Conservation (phyloP, 2,888 invertebrate species). For the Alcis repandata region DNA sequence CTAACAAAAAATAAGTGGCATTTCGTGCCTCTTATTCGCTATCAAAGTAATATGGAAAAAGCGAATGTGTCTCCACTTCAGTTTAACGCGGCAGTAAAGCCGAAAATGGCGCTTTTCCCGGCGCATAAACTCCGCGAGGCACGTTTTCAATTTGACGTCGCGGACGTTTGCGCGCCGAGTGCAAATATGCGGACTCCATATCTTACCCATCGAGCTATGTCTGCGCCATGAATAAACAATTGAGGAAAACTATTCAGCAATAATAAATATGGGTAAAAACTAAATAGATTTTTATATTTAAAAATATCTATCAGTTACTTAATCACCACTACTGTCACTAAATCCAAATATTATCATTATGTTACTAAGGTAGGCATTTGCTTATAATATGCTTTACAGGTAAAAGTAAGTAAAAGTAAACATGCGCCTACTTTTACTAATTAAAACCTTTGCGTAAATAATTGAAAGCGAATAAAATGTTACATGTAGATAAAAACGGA, state of each 20-base stretch:
- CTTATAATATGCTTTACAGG: too few relatives aligned
- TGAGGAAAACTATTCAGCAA: not conserved
- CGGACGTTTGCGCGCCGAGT: conserved; percentile 36
- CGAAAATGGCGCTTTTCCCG: conserved; percentile 42
- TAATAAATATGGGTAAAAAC: too few relatives aligned
- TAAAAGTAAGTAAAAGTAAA: too few relatives aligned
- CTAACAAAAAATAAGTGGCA: conserved; percentile 13
- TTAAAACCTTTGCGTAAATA: not conserved
- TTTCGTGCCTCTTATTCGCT: conserved; percentile 25
- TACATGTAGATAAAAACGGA: not conserved
- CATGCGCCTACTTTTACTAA: not conserved
- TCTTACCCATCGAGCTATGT: not conserved
- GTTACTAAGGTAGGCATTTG: too few relatives aligned
- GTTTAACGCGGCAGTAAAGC: conserved; percentile 40
- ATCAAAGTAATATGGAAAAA: conserved; percentile 32
- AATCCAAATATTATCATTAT: too few relatives aligned
- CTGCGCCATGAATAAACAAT: not conserved
- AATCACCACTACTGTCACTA: too few relatives aligned
- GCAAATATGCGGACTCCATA: conserved; percentile 26
- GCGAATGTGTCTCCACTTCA: conserved; percentile 39
- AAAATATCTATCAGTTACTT: too few relatives aligned
- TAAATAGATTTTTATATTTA: too few relatives aligned
- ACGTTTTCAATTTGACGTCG: conserved; percentile 46
- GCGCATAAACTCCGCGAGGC: conserved; percentile 38
- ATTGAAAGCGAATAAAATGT: not conserved